phyloP scores from a whole-genome alignment of 2,113 vertebrate species.

The Carettochelys insculpta region DNA sequence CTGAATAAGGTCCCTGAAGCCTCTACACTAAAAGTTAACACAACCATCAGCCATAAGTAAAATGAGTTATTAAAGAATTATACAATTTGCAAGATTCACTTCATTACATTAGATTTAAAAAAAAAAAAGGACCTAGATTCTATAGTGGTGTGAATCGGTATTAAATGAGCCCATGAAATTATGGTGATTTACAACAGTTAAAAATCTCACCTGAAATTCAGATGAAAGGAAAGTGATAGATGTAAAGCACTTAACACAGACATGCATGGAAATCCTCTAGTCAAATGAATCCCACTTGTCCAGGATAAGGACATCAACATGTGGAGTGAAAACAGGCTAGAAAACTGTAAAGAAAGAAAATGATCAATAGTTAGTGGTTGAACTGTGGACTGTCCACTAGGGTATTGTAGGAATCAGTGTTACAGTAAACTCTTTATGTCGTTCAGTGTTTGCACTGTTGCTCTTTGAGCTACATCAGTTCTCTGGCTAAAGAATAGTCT shows the following conservation, averaged over 20 bases:
- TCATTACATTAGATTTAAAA: not conserved
- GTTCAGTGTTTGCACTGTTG: not conserved
- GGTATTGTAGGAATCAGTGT: not conserved
- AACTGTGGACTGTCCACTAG: not conserved
- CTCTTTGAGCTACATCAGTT: not conserved
- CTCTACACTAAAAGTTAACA: not conserved
- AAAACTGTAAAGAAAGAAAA: conserved; percentile 4
- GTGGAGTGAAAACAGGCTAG: not conserved
- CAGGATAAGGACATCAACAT: not conserved
- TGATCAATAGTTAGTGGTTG: not conserved
- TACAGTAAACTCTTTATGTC: not conserved
- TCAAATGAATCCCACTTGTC: conserved; percentile 24
- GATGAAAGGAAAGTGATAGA: not conserved
- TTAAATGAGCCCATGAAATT: conserved; percentile 15
- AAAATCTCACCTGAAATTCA: not conserved
- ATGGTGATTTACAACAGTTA: not conserved
- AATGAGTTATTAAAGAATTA: not conserved
- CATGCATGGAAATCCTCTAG: not conserved
- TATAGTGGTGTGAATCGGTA: conserved; percentile 1
- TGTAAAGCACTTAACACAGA: not conserved
- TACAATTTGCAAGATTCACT: conserved; percentile 1
- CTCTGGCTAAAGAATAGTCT: accelerated
- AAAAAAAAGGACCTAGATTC: not conserved
- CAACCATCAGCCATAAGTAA: not conserved
- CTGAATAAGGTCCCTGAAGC: not conserved